Percentiles rank a stretch among this genome's conserved stretches.
phyloP scores from a whole-genome alignment of 2,113 vertebrate species.

The Ciconia maguari region DNA sequence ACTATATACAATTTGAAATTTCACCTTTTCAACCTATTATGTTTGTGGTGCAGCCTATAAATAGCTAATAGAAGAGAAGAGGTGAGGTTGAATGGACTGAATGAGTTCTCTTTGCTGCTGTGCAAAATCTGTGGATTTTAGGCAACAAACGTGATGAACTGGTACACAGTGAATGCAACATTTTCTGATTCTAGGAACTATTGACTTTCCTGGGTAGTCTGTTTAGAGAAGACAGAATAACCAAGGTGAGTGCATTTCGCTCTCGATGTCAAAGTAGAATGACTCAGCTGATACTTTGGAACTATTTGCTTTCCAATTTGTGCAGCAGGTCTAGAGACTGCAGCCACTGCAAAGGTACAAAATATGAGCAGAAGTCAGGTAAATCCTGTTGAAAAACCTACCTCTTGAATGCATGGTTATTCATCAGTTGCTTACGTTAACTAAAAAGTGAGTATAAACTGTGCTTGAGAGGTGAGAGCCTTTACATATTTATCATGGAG shows the following conservation, averaged over 20 bases:
- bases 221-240: neutral
- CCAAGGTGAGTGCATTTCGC: neutral
- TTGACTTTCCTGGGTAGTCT: neutral
- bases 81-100: neutral
- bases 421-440: neutral
- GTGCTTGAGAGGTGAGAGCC: neutral
- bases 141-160: neutral
- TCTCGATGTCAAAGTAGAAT: neutral
- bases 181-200: neutral
- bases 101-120: neutral
- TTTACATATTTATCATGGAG: neutral
- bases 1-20: neutral
- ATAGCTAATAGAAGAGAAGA: neutral
- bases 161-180: neutral
- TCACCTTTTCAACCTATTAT: constrained; percentile 18
- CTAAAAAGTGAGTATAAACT: neutral
- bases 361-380: neutral
- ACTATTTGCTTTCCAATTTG: neutral
- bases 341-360: neutral
- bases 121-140: neutral
- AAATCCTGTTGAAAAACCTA: neutral
- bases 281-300: neutral
- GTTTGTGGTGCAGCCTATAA: neutral
- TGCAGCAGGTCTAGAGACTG: neutral
- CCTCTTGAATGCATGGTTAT: neutral